Evolutionary conservation across 2,113 vertebrate genomes (phyloP).

Genomic region (Paradoxurus hermaphroditus): DNA sequence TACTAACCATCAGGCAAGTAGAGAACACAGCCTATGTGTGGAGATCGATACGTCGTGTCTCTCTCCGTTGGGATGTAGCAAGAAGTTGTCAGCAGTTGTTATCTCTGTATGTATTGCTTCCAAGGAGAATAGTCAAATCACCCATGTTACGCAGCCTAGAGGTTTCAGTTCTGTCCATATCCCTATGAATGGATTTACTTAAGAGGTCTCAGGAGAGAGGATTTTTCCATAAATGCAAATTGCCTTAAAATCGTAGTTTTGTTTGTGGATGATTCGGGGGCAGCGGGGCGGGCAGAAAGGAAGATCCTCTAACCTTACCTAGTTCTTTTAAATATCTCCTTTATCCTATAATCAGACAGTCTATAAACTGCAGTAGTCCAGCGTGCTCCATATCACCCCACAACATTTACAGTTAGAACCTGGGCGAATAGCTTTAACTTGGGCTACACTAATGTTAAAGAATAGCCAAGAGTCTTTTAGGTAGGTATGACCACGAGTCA

Average conservation of each 20-base stretch:
- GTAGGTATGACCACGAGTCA: background rate
- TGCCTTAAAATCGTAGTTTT: background rate
- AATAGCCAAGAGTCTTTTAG: slow-evolving; percentile 11
- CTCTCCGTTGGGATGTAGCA: background rate
- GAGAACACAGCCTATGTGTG: slow-evolving; percentile 34
- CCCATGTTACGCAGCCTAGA: background rate
- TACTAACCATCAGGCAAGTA: slow-evolving; percentile 50
- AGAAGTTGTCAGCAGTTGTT: slow-evolving; percentile 66
- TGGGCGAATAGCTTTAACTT: background rate
- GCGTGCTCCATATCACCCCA: background rate
- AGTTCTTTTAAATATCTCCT: background rate
- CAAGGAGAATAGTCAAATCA: background rate
- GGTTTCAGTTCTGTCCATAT: background rate
- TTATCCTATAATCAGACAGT: background rate
- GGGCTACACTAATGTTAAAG: background rate
- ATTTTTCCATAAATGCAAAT: background rate
- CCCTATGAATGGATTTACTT: background rate
- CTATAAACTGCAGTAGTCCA: background rate
- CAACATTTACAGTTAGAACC: background rate
- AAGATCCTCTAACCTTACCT: background rate
- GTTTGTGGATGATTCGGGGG: background rate
- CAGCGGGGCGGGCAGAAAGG: background rate
- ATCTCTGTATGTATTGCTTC: slow-evolving; percentile 5
- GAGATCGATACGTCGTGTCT: slow-evolving; percentile 50
- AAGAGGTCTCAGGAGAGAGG: background rate